These are phyloP conservation scores for Acanthornis magna DNA, from an alignment of 2,797 vertebrate species.

Conservation along the genomic window DNA sequence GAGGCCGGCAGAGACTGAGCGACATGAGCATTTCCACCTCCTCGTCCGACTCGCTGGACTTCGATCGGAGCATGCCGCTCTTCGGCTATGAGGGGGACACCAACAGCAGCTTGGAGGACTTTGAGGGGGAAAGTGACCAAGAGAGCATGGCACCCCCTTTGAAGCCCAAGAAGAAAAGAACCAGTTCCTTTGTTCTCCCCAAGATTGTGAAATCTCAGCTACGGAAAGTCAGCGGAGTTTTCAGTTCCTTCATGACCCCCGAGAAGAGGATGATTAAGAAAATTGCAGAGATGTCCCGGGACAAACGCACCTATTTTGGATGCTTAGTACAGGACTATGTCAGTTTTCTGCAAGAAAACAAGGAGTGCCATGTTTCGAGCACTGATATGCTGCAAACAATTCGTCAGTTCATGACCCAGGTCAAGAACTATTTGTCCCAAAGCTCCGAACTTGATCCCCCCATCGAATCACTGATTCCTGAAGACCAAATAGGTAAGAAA, in stretches of 20 bases:
- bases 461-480: conserved; percentile 92
- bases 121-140: conserved; percentile 89
- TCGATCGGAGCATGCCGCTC: conserved; percentile 84
- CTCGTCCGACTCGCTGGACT: conserved; percentile 94
- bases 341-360: conserved; percentile 93
- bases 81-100: conserved; percentile 81
- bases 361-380: conserved; percentile 90
- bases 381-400: conserved; percentile 91
- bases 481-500: conserved; percentile 93
- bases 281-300: conserved; percentile 88
- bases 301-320: conserved; percentile 94
- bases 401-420: conserved; percentile 96
- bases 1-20: conserved; percentile 86
- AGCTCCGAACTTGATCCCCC: conserved; percentile 94
- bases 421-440: conserved; percentile 94
- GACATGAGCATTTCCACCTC: conserved; percentile 97
- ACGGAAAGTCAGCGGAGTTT: conserved; percentile 90
- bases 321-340: conserved; percentile 96
- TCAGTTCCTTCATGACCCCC: conserved; percentile 93
- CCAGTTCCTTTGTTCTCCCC: conserved; percentile 86
- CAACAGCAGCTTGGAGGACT: conserved; percentile 91
- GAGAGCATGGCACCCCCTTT: conserved; percentile 87
- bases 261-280: conserved; percentile 89
- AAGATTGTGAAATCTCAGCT: conserved; percentile 90
- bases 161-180: conserved; percentile 83